These are phyloP conservation scores for Dicrurus megarhynchus DNA, from an alignment of 2,113 vertebrate species.

Conservation along the genomic window DNA sequence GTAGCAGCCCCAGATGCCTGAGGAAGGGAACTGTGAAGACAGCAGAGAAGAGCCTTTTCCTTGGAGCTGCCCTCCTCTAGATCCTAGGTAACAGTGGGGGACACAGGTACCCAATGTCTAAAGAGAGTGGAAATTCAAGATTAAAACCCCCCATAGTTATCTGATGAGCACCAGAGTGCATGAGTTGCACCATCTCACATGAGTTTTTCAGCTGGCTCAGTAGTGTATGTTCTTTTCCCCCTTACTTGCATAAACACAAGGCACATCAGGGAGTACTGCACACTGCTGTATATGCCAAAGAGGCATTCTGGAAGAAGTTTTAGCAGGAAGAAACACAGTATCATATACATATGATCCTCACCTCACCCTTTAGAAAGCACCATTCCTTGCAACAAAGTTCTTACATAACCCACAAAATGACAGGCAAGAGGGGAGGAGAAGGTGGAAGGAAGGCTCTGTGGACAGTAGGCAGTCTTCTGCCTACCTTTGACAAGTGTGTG, in stretches of 20 bases:
- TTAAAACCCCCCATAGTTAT: fast-evolving
- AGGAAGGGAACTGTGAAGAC: not conserved
- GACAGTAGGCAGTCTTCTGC: not conserved
- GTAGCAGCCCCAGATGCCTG: not conserved
- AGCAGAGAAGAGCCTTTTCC: not conserved
- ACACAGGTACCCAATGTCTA: not conserved
- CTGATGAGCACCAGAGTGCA: not conserved
- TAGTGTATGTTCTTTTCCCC: not conserved
- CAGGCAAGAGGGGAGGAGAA: not conserved
- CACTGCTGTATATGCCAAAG: not conserved
- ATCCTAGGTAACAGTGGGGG: not conserved
- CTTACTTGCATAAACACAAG: not conserved
- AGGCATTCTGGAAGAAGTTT: not conserved
- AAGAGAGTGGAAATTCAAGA: not conserved
- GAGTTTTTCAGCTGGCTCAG: not conserved
- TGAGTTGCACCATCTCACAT: not conserved
- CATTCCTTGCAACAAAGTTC: not conserved
- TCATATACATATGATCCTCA: not conserved
- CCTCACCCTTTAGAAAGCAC: not conserved
- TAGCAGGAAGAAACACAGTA: not conserved
- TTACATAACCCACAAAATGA: not conserved
- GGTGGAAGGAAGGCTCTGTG: not conserved
- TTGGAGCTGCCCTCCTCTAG: not conserved
- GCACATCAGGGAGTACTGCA: not conserved
- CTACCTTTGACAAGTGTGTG: fast-evolving